Evolutionary conservation across 2,797 vertebrate species (phyloP).

Genomic region (Sebastes matsubarae): DNA sequence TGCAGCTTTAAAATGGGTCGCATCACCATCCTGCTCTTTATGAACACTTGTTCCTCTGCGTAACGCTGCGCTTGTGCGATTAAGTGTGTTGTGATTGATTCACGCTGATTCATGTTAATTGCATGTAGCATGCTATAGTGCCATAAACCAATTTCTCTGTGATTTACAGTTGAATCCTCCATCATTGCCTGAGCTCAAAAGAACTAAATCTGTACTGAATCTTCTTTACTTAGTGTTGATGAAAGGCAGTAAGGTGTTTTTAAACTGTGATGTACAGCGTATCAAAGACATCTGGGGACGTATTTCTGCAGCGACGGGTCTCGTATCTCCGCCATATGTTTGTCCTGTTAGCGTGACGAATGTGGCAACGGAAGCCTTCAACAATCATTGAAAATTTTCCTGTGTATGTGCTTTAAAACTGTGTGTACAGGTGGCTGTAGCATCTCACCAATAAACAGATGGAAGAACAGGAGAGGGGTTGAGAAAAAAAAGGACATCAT

Average conservation of each 20-base stretch:
- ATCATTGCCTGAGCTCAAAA: not conserved
- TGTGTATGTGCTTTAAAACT: not conserved
- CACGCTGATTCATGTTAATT: not conserved
- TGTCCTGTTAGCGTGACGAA: constrained; percentile 9
- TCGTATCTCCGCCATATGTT: constrained; percentile 23
- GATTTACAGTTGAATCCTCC: not conserved
- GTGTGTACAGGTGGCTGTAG: constrained; percentile 6
- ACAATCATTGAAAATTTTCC: constrained; percentile 6
- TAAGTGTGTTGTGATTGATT: not conserved
- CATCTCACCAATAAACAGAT: not conserved
- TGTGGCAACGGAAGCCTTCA: constrained; percentile 11
- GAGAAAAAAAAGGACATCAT: not conserved
- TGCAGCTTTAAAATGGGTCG: not conserved
- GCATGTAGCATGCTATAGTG: too few relatives aligned
- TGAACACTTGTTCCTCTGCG: not conserved
- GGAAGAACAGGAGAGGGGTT: not conserved
- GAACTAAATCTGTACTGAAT: not conserved
- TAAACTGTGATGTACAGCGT: not conserved
- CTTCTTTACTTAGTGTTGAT: not conserved
- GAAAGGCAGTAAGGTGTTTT: not conserved
- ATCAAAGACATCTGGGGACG: not conserved
- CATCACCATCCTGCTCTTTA: not conserved
- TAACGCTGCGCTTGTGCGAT: not conserved
- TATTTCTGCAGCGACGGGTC: constrained; percentile 1
- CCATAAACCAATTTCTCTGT: not conserved